Conservation (phyloP, 2,888 invertebrate genomes). For the Nomada ferruginata region DNA sequence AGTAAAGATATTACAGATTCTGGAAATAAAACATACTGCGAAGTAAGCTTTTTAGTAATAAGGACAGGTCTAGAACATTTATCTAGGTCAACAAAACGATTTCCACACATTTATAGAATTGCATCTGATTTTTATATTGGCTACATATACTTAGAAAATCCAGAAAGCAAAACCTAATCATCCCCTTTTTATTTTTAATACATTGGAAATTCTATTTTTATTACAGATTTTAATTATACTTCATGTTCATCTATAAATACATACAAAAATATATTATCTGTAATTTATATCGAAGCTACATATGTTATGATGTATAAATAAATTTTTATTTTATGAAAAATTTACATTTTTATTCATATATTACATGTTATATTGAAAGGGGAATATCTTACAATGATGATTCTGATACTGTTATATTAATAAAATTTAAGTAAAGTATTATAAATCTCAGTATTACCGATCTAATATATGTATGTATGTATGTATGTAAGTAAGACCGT, state of each 20-base stretch:
- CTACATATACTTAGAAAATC: slow-evolving; percentile 69
- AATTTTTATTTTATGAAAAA: slow-evolving; percentile 49
- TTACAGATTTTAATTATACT: slow-evolving; percentile 2
- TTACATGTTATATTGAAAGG: slow-evolving; percentile 35
- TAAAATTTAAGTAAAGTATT: slow-evolving; percentile 11
- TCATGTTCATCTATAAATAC: slow-evolving; percentile 13
- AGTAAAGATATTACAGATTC: slow-evolving; percentile 56
- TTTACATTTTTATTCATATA: slow-evolving; percentile 45
- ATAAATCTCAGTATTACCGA: slow-evolving; percentile 3
- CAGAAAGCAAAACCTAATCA: slow-evolving; percentile 12
- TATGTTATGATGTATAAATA: slow-evolving; percentile 38
- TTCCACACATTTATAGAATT: slow-evolving; percentile 78
- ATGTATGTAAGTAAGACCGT: background rate
- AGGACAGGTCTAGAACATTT: slow-evolving; percentile 79
- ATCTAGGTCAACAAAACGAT: slow-evolving; percentile 74
- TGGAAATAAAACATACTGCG: slow-evolving; percentile 72
- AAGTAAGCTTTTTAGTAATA: slow-evolving; percentile 76
- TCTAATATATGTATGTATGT: background rate
- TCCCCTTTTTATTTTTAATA: background rate
- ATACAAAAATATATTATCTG: slow-evolving; percentile 17
- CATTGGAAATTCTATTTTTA: background rate
- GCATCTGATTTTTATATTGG: slow-evolving; percentile 77
- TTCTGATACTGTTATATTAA: slow-evolving; percentile 16
- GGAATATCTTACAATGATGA: slow-evolving; percentile 47
- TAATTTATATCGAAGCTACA: slow-evolving; percentile 25